Percentiles rank a stretch among this genome's conserved stretches.
Conservation (phyloP, 2,797 vertebrate species). For the Crypturellus tataupa region DNA sequence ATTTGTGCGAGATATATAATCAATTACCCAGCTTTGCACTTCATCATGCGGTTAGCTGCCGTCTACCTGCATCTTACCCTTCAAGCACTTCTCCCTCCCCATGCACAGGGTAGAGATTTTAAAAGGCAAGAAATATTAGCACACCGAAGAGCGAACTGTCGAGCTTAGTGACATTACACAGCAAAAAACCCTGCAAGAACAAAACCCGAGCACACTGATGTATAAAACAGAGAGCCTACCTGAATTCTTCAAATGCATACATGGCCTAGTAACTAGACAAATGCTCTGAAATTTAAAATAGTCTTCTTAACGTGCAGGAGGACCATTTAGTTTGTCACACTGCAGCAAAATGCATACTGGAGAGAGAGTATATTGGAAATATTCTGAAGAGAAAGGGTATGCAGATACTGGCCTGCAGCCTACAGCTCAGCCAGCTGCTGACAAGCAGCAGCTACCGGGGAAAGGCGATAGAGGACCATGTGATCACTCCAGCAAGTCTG, state of each 20-base stretch:
- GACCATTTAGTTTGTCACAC: constrained; percentile 81
- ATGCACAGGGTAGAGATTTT: constrained; percentile 13
- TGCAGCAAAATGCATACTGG: constrained; percentile 77
- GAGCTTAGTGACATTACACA: constrained; percentile 82
- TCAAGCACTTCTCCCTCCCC: constrained; percentile 62
- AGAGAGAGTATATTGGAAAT: constrained; percentile 76
- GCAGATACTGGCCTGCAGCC: constrained; percentile 85
- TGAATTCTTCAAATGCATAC: constrained; percentile 96
- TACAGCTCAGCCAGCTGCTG: constrained; percentile 85
- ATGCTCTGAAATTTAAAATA: constrained; percentile 71
- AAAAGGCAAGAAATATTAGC: constrained; percentile 20
- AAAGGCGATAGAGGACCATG: constrained; percentile 87
- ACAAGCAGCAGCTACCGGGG: constrained; percentile 82
- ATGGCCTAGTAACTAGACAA: constrained; percentile 85
- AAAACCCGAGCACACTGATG: constrained; percentile 75
- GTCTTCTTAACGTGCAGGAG: constrained; percentile 73
- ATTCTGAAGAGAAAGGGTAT: constrained; percentile 81
- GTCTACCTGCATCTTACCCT: constrained; percentile 43
- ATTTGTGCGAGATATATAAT: constrained; percentile 52
- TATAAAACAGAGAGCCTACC: constrained; percentile 84
- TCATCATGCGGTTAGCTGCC: constrained; percentile 63
- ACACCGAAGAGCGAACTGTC: constrained; percentile 54
- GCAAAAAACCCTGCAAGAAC: constrained; percentile 79
- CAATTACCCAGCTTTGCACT: constrained; percentile 71
- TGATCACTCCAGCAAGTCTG: constrained; percentile 90